A percentile compares a stretch with the other conserved stretches of the same genome.
Evolutionary conservation across 2,113 vertebrate genomes (phyloP).

Genomic region (Probosciger aterrimus): DNA sequence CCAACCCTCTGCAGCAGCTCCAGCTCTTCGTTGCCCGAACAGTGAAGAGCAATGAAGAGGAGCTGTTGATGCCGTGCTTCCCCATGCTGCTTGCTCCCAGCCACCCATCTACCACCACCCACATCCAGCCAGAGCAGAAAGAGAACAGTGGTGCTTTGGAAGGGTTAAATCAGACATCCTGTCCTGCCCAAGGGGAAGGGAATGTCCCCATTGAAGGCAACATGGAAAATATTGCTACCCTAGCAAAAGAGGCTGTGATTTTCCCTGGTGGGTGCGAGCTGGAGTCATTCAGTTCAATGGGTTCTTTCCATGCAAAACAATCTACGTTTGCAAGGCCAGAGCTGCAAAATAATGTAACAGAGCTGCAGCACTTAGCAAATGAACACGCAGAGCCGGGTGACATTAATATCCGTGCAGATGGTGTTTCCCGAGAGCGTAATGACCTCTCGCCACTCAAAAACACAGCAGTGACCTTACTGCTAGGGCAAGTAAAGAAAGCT

Average conservation of each 20-base stretch:
- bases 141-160: background rate
- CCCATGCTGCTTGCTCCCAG: background rate
- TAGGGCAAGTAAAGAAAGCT: conserved; percentile 7
- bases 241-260: background rate
- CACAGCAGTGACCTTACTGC: background rate
- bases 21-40: conserved; percentile 70
- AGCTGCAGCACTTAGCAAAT: background rate
- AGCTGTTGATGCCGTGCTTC: conserved; percentile 38
- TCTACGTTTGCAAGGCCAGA: background rate
- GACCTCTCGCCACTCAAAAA: conserved; percentile 23
- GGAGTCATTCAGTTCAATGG: background rate
- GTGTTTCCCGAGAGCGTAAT: background rate
- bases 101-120: background rate
- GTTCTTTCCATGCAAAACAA: background rate
- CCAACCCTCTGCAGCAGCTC: conserved; percentile 65
- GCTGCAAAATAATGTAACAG: background rate
- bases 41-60: conserved; percentile 52
- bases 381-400: background rate
- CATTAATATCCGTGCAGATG: conserved; percentile 35
- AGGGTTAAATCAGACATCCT: background rate
- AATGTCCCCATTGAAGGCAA: background rate
- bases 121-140: background rate
- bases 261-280: background rate
- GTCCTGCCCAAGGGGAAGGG: background rate
- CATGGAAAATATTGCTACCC: background rate